These are phyloP conservation scores for Trachemys scripta DNA, from an alignment of 2,113 vertebrate species.

Conservation along the genomic window DNA sequence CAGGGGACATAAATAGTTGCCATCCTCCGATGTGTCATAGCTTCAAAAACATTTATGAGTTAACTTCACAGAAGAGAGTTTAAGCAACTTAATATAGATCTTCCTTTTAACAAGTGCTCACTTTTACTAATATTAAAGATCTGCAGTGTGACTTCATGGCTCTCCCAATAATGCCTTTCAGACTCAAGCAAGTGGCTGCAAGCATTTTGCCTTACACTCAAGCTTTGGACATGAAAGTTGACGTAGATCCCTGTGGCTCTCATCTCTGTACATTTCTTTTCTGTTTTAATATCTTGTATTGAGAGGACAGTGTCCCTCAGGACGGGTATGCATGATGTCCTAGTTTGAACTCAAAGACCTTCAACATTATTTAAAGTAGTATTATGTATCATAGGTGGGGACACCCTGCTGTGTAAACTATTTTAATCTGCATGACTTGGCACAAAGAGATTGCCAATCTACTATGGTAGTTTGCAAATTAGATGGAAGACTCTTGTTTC, in stretches of 20 bases:
- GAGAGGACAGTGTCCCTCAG: background rate
- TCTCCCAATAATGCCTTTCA: background rate
- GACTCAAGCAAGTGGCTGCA: background rate
- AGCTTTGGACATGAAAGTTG: background rate
- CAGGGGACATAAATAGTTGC: background rate
- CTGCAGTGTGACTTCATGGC: background rate
- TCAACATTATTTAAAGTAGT: background rate
- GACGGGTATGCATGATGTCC: background rate
- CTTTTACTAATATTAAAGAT: background rate
- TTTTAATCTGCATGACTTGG: background rate
- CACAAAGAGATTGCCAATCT: background rate
- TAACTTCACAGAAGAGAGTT: background rate
- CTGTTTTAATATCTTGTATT: background rate
- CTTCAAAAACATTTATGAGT: slow-evolving; percentile 32
- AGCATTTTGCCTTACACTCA: background rate
- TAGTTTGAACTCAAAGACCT: background rate
- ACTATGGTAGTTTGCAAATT: background rate
- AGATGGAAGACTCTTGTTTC: background rate
- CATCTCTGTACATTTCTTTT: background rate
- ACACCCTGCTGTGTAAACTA: background rate
- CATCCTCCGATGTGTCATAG: slow-evolving; percentile 4
- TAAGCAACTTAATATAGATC: background rate
- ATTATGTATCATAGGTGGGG: background rate
- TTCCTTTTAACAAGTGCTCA: background rate
- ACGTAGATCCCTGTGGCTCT: background rate